These are phyloP conservation scores for Selenia dentaria DNA, from an alignment of 2,888 invertebrate species.

Conservation along the genomic window DNA sequence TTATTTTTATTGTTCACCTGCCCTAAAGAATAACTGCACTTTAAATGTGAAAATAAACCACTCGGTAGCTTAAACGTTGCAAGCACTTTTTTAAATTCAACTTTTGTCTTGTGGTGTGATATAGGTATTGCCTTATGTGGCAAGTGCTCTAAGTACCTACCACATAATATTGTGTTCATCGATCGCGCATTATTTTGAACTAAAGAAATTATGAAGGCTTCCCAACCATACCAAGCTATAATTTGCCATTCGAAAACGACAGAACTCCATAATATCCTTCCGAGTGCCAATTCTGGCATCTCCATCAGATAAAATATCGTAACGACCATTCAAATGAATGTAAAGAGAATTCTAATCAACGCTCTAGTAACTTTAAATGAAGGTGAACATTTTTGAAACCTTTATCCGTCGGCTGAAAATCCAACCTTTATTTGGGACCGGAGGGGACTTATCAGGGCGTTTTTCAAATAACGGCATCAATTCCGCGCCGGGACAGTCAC, in stretches of 20 bases:
- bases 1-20: no score
- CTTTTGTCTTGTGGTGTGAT: no score
- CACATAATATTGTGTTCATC: no score
- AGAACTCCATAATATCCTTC: conserved; percentile 19
- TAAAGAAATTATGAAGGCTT: conserved; percentile 11
- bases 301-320: conserved; percentile 44
- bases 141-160: no score
- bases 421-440: conserved; percentile 63
- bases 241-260: conserved; percentile 15
- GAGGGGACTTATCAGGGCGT: conserved; percentile 70
- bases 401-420: conserved; percentile 57
- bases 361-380: conserved; percentile 63
- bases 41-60: no score
- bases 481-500: conserved; percentile 61
- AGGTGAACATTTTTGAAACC: conserved; percentile 65
- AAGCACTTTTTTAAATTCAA: no score
- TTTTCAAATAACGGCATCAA: conserved; percentile 72
- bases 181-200: conserved; percentile 5
- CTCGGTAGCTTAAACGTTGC: no score
- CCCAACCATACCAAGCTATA: conserved; percentile 12
- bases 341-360: conserved; percentile 62
- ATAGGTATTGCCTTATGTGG: no score
- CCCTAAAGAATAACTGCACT: no score
- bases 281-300: conserved; percentile 28
- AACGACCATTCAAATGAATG: conserved; percentile 47